A percentile compares a stretch with the other conserved stretches of the same genome.
Evolutionary conservation across 2,113 vertebrate genomes (phyloP).

Genomic region (Cochlearius cochlearius): DNA sequence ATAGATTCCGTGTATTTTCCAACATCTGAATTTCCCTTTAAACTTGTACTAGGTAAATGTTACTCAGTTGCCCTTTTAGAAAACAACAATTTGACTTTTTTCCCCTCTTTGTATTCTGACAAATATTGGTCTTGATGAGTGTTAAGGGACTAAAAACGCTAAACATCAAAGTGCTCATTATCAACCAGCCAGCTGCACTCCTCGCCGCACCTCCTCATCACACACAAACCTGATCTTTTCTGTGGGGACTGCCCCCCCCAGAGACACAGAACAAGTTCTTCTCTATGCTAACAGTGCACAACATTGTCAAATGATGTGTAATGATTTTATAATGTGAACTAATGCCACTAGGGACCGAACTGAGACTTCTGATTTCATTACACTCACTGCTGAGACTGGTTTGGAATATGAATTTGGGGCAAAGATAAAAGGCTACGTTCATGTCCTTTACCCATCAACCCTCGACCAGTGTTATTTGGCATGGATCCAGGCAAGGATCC

Average conservation of each 20-base stretch:
- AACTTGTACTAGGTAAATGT: slow-evolving; percentile 42
- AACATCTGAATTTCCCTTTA: slow-evolving; percentile 53
- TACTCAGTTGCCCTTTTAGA: slow-evolving; percentile 56
- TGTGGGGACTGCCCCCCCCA: slow-evolving; percentile 70
- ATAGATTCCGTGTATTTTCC: neutral
- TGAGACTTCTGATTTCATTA: slow-evolving; percentile 77
- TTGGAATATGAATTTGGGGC: slow-evolving; percentile 71
- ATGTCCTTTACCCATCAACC: neutral
- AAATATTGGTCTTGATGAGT: slow-evolving; percentile 64
- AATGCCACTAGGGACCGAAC: slow-evolving; percentile 72
- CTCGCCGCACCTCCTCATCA: slow-evolving; percentile 42
- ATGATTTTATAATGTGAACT: slow-evolving; percentile 80
- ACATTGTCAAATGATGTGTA: slow-evolving; percentile 78
- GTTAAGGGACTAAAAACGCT: slow-evolving; percentile 39
- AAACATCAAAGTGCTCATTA: slow-evolving; percentile 69
- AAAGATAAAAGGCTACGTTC: neutral
- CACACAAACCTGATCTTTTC: slow-evolving; percentile 65
- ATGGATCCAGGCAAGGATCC: neutral
- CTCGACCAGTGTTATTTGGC: neutral
- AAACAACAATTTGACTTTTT: slow-evolving; percentile 54
- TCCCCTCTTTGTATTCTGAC: slow-evolving; percentile 41
- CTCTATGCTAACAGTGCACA: slow-evolving; percentile 76
- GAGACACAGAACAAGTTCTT: slow-evolving; percentile 75
- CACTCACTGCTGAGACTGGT: slow-evolving; percentile 62
- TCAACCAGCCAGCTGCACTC: slow-evolving; percentile 65